phyloP scores from a whole-genome alignment of 2,113 vertebrate genomes.

The Uropsilus gracilis region DNA sequence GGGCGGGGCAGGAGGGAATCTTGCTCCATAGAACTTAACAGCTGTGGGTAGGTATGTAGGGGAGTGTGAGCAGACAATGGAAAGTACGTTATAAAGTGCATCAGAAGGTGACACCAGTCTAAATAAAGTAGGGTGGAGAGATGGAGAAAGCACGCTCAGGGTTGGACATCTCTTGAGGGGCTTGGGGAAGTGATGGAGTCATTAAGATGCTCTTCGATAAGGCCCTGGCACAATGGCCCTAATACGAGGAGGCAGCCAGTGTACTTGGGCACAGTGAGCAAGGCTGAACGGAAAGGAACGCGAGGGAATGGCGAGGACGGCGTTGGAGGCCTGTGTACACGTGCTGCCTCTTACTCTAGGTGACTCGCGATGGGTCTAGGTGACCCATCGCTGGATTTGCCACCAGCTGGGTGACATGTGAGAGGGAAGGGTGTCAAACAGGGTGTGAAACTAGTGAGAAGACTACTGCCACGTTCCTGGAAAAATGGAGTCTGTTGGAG shows the following conservation, averaged over 20 bases:
- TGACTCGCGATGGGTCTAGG: not conserved
- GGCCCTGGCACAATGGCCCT: not conserved
- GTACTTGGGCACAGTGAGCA: fast-evolving
- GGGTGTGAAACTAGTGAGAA: not conserved
- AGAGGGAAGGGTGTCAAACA: no score
- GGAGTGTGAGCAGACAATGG: not conserved
- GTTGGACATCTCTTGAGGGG: not conserved
- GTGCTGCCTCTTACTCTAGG: not conserved
- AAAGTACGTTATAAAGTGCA: not conserved
- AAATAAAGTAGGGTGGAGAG: not conserved
- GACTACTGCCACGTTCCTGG: not conserved
- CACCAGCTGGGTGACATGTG: not conserved
- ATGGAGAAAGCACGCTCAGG: not conserved
- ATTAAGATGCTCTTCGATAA: not conserved
- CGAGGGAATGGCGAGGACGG: not conserved
- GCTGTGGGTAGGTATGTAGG: not conserved
- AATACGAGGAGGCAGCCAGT: not conserved
- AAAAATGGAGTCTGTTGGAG: not conserved
- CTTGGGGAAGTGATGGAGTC: not conserved
- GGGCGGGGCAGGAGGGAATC: no score
- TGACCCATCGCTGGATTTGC: not conserved
- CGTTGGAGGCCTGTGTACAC: fast-evolving
- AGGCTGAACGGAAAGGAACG: not conserved
- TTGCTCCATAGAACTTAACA: not conserved
- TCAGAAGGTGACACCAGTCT: not conserved